These are phyloP conservation scores for Therioaphis trifolii DNA, from an alignment of 2,888 invertebrate genomes.

Conservation along the genomic window DNA sequence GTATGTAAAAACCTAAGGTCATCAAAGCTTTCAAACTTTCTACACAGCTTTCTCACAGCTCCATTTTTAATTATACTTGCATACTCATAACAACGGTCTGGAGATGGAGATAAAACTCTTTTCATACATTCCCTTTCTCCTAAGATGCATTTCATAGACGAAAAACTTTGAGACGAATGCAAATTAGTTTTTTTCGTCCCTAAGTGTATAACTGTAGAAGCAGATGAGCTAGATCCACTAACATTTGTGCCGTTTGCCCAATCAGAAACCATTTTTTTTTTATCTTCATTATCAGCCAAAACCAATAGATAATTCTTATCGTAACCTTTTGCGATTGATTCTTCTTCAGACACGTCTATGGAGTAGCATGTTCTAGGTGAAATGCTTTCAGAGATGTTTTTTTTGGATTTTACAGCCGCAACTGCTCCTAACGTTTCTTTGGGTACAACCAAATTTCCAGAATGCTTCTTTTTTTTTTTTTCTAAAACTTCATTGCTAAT, in stretches of 20 bases:
- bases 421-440: slow-evolving; percentile 75
- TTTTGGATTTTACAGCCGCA: slow-evolving; percentile 72
- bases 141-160: slow-evolving; percentile 84
- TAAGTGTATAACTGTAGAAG: slow-evolving; percentile 67
- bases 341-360: slow-evolving; percentile 70
- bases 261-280: slow-evolving; percentile 66
- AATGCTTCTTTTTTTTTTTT: slow-evolving; percentile 70
- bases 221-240: slow-evolving; percentile 65
- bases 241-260: slow-evolving; percentile 69
- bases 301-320: slow-evolving; percentile 70
- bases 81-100: slow-evolving; percentile 73
- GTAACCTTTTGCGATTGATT: slow-evolving; percentile 65
- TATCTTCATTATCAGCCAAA: slow-evolving; percentile 66
- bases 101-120: slow-evolving; percentile 64
- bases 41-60: slow-evolving; percentile 81
- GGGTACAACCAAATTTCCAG: slow-evolving; percentile 67
- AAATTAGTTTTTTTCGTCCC: slow-evolving; percentile 64
- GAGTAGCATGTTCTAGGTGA: slow-evolving; percentile 71
- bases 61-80: slow-evolving; percentile 80
- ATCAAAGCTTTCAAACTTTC: slow-evolving; percentile 80
- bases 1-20: slow-evolving; percentile 68
- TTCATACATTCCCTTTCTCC: slow-evolving; percentile 75
- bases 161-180: slow-evolving; percentile 75
- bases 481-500: slow-evolving; percentile 80
- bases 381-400: slow-evolving; percentile 68